phyloP scores from a whole-genome alignment of 2,888 invertebrate species.

The Phlogophora meticulosa region DNA sequence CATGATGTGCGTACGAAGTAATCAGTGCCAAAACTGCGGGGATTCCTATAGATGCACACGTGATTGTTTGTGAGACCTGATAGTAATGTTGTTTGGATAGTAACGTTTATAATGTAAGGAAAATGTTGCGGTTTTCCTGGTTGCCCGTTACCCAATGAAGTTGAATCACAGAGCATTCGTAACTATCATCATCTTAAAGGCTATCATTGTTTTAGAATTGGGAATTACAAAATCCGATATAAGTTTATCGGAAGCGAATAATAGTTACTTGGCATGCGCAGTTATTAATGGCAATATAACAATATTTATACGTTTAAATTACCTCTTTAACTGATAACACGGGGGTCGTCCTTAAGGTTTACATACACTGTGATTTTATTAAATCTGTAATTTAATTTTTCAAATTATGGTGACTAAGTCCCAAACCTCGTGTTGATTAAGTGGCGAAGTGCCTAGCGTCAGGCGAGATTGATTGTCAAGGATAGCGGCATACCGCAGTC shows the following conservation, averaged over 20 bases:
- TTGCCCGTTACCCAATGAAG: not conserved
- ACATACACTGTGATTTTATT: constrained; percentile 19
- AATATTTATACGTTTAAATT: constrained; percentile 44
- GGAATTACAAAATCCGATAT: constrained; percentile 32
- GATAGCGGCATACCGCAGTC: constrained; percentile 1
- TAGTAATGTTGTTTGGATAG: not conserved
- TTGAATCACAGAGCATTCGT: not conserved
- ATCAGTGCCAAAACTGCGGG: constrained; percentile 6
- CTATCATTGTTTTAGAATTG: not conserved
- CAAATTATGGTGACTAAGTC: too few species aligned
- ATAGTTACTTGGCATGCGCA: not conserved
- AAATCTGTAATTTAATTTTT: not conserved
- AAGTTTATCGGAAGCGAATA: constrained; percentile 24
- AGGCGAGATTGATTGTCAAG: constrained; percentile 34
- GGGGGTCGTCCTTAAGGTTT: constrained; percentile 6
- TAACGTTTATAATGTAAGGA: constrained; percentile 5
- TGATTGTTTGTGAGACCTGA: constrained; percentile 20
- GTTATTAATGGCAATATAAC: too few species aligned
- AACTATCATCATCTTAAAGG: constrained; percentile 15
- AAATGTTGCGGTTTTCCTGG: constrained; percentile 37
- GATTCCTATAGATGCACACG: constrained; percentile 20
- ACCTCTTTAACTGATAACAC: constrained; percentile 42
- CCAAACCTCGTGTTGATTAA: constrained; percentile 43
- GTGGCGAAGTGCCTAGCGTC: constrained; percentile 32
- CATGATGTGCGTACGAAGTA: too few species aligned